Percentiles rank a stretch among this genome's conserved stretches.
Evolutionary conservation across 2,888 invertebrate species (phyloP).

Genomic region (Sclerodermus sp.): DNA sequence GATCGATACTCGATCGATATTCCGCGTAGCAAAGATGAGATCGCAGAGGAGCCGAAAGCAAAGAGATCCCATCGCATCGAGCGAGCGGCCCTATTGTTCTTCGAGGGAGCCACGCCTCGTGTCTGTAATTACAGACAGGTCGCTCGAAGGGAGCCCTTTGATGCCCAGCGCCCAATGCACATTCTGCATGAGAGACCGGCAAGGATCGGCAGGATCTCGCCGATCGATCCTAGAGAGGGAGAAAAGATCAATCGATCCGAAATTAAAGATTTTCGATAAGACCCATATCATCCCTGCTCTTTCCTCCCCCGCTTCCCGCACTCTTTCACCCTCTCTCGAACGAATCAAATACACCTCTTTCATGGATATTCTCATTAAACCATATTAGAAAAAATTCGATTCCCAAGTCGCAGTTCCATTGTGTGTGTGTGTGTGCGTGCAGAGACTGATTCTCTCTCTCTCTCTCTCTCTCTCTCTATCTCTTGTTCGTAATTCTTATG

Average conservation of each 20-base stretch:
- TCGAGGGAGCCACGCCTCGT: constrained; percentile 53
- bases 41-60: constrained; percentile 45
- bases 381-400: too few species aligned
- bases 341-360: too few species aligned
- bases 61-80: constrained; percentile 46
- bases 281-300: constrained; percentile 1
- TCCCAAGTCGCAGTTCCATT: too few species aligned
- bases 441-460: too few species aligned
- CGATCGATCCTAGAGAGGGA: constrained; percentile 29
- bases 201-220: constrained; percentile 14
- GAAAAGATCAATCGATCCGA: constrained; percentile 27
- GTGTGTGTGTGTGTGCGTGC: too few species aligned
- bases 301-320: too few species aligned
- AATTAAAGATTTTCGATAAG: constrained; percentile 39
- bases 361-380: too few species aligned
- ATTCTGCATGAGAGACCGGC: constrained; percentile 14
- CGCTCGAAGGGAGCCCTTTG: constrained; percentile 50
- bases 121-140: constrained; percentile 57
- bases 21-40: constrained; percentile 44
- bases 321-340: too few species aligned
- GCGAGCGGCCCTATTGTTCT: constrained; percentile 56
- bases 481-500: not conserved
- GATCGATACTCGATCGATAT: constrained; percentile 53
- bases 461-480: not conserved
- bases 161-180: constrained; percentile 44